phyloP scores from a whole-genome alignment of 2,888 invertebrate species.

The Pachycephus smyrnensis region DNA sequence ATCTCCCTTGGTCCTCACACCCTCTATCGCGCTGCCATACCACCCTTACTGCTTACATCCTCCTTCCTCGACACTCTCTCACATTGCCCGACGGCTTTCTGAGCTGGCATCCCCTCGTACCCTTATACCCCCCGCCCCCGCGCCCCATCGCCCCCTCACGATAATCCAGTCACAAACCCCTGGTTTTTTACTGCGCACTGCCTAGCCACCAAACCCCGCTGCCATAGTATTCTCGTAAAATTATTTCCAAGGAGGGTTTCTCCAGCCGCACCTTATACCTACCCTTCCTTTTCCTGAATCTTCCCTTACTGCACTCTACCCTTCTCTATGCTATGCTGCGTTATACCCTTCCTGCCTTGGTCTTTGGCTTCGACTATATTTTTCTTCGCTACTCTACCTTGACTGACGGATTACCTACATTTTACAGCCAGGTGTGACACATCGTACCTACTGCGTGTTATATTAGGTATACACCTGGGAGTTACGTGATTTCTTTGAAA shows the following conservation, averaged over 20 bases:
- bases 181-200: constrained; percentile 40
- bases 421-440: not conserved
- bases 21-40: constrained; percentile 24
- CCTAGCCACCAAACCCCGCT: constrained; percentile 33
- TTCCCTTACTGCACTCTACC: not conserved
- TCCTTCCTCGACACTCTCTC: constrained; percentile 18
- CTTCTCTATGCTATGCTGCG: not conserved
- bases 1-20: constrained; percentile 25
- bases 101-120: not conserved
- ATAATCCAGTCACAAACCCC: constrained; percentile 53
- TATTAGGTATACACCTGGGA: not conserved
- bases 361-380: constrained; percentile 9
- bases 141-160: constrained; percentile 25
- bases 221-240: constrained; percentile 42
- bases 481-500: not conserved
- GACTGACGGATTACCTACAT: not conserved
- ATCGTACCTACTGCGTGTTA: not conserved
- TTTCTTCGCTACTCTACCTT: not conserved
- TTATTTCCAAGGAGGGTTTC: constrained; percentile 39
- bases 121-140: not conserved
- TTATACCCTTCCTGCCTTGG: not conserved
- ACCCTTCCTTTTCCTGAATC: not conserved
- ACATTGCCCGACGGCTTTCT: constrained; percentile 18
- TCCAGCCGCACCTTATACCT: not conserved
- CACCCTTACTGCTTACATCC: constrained; percentile 25